Evolutionary conservation across 2,888 invertebrate genomes (phyloP), one percentile per base, ranked within the genome.

Genomic region (Limnephilus lunatus): DNA sequence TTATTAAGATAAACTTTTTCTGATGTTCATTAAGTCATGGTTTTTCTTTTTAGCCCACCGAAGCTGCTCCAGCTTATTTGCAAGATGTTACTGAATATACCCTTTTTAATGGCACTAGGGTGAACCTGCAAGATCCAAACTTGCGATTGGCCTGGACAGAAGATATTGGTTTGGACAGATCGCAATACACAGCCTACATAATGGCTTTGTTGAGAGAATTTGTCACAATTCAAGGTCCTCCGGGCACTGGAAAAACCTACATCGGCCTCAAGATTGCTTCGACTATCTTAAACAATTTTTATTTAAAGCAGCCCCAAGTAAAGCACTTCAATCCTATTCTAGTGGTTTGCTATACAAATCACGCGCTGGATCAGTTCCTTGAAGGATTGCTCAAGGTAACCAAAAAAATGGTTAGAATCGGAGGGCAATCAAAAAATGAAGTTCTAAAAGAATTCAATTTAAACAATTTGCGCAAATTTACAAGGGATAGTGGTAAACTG

Each of bases 181-280:
- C 97, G 0, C 98, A 98, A 95, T 95, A 96, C 92, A 94, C 95
- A 80, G 98, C 98, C 0, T 97, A 97, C 94, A 96, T 96, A 94
- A 96, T 97, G 68, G 98, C 98, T 0, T 94, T 98, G 3, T 97
- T 97, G 0, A 96, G 96, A 94, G 97, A 98, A 95, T 97, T 98
- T 93, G 97, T 97, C 0, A 96, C 98, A 0, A 98, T 98, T 93
- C 98, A 98, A 96, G 98, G 98, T 0, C 98, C 98, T 0, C 98
- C 98, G 0, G 98, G 98, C 2, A 98, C 98, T 0, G 98, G 98
- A 0, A 98, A 98, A 96, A 98, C 98, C 0, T 98, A 96, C 94
- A 95, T 98, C 93, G 98, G 98, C 0, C 95, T 98, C 53, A 97
- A 98, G 96, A 97, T 99, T 32, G 97, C 97, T 0, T 96, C 97